Base-by-base conservation (phyloP, 2,797 vertebrate species). In the Gila robusta region DNA sequence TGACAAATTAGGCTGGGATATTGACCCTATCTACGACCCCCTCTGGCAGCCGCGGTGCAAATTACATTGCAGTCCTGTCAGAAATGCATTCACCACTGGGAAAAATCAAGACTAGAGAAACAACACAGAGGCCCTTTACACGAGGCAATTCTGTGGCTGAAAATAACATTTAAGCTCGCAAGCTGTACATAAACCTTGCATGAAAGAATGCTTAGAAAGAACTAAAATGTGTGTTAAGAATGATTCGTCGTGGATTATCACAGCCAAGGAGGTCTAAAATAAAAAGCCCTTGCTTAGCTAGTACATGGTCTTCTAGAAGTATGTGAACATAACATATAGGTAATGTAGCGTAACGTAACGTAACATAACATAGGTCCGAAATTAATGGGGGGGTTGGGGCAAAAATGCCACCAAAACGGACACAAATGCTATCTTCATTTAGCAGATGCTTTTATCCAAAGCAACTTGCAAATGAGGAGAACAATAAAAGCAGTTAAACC, bases 1-100 rank as follows among this genome's bases (percentile, higher is more conserved):
- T 16, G 89, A 93, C 93, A 94, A 94, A 94, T 94, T 92, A 92
- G 91, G 89, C 90, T 11, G 69, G 89, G 87, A 91, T 91, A 90
- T 79, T 94, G 93, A 94, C 93, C 92, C 69, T 59, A 78, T 90
- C 90, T 94, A 87, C 26, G 90, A 94, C 93, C 90, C 89, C 73
- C 86, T 90, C 89, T 72, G 86, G 90, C 89, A 89, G 90, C 86
- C 10, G 41, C 82, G 86, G 81, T 87, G 90, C 85, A 86, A 90
- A 87, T 93, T 91, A 94, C 90, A 94, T 93, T 90, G 91, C 93
- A 92, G 91, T 44, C 77, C 89, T 87, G 90, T 87, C 70, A 91
- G 85, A 91, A 91, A 93, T 72, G 67, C 87, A 87, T 86, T 66
- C 84, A 88, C 84, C 37, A 39, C 77, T 81, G 67, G 82, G 85